Base-by-base conservation (phyloP, 1,140 invertebrate genomes). In the Calosoma granatense region DNA sequence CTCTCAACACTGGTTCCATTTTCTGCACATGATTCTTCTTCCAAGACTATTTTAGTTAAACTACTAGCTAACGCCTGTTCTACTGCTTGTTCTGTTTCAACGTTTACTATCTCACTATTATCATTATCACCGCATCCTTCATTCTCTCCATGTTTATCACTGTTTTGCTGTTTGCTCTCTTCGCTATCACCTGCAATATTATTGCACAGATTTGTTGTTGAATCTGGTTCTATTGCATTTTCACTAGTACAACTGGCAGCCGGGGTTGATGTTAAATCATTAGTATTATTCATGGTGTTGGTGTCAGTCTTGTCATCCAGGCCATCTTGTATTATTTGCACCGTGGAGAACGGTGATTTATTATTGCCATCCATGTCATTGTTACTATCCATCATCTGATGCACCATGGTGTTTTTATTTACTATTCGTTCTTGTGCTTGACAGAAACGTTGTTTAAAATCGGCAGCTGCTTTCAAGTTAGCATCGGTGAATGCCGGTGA, bases 21-120 rank as follows among this genome's bases (percentile, higher is more conserved):
- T 53, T 59, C 36, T 43, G 39, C 53, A n/a, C n/a, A n/a, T n/a
- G n/a, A n/a, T 19, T 57, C n/a, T 53, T 53, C 52, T 21, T 53
- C 21, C 4, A 55, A 17, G n/a, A 41, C 22, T 15, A 19, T 55
- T 36, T 55, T 55, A 17, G n/a, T 55, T 1, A 41, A 55, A 55
- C 23, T 36, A 14, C 1, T 22, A 26, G 19, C 1, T 12, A 22
- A 17, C 15, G 12, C 9, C n/a, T n/a, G n/a, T n/a, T n/a, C n/a
- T n/a, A n/a, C n/a, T 19, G 1, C 1, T 11, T 2, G 1, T 51
- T 51, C 47, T 14, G 12, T 1, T 47, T 47, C 43, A 47, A 4
- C 17, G 17, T 47, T 17, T 9, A 11, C 41, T 12, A 47, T 47
- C 4, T 47, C 15, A 4, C 9, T 12, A 47, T 17, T 47, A 17